Conservation (phyloP, 2,888 invertebrate species). For the Oasisia sp. region DNA sequence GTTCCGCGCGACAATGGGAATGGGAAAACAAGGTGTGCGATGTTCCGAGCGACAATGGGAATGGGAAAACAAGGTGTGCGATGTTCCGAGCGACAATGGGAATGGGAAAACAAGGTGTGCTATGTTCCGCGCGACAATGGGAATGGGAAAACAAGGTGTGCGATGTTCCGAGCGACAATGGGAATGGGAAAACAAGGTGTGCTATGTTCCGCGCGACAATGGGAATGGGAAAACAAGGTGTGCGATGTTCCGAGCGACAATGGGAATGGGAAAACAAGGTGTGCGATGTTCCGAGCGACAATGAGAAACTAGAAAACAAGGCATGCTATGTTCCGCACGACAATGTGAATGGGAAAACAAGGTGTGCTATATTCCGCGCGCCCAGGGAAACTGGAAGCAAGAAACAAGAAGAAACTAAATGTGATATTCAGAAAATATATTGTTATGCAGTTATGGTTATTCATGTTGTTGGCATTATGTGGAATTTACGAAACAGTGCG, state of each 20-base stretch:
- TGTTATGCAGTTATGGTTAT: not conserved
- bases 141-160: not conserved
- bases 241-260: no score
- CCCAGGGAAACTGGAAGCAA: no score
- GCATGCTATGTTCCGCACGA: not conserved
- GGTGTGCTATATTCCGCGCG: no score
- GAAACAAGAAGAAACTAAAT: no score
- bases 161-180: not conserved
- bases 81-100: not conserved
- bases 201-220: not conserved
- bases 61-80: not conserved
- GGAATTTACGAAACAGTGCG: no score
- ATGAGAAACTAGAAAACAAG: not conserved
- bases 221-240: not conserved
- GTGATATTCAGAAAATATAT: not conserved
- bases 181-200: not conserved
- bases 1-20: no score
- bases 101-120: no score
- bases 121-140: no score
- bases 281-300: not conserved
- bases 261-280: not conserved
- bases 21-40: not conserved
- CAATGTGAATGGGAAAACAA: not conserved
- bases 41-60: not conserved
- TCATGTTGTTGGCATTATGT: no score